Percentiles rank a stretch among this genome's conserved stretches.
Evolutionary conservation across 2,113 vertebrate genomes (phyloP).

Genomic region (Lonchura striata): DNA sequence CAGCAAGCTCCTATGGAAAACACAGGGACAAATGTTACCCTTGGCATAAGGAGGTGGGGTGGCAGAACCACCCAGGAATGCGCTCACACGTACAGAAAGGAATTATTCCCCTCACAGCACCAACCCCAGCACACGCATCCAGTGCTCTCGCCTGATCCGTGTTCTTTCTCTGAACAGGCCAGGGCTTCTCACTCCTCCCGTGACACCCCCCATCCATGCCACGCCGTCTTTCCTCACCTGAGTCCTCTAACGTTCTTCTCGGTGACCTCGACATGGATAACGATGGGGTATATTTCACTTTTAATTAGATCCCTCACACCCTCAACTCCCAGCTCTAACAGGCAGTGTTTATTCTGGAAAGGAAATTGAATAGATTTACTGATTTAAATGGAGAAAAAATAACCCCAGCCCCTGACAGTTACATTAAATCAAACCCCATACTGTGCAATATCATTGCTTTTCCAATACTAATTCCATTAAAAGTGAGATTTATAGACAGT

Average conservation of each 20-base stretch:
- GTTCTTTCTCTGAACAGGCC: neutral
- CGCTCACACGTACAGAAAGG: accelerated
- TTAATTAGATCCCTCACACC: constrained; percentile 76
- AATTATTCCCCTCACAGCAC: neutral
- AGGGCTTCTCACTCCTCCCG: neutral
- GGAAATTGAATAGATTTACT: constrained; percentile 66
- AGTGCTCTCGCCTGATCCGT: neutral
- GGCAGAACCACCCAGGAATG: neutral
- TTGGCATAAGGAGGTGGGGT: accelerated
- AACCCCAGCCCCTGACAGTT: constrained; percentile 44
- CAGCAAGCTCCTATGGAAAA: constrained; percentile 65
- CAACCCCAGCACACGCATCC: neutral
- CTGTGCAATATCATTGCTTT: constrained; percentile 67
- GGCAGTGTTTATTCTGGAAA: constrained; percentile 76
- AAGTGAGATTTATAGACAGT: constrained; percentile 43
- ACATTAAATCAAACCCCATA: constrained; percentile 61
- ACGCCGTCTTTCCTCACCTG: constrained; percentile 48
- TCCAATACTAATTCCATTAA: constrained; percentile 70
- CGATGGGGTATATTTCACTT: constrained; percentile 77
- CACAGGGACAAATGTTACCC: neutral
- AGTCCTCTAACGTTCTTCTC: constrained; percentile 77
- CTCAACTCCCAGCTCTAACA: constrained; percentile 74
- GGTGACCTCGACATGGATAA: constrained; percentile 78
- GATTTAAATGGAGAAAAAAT: constrained; percentile 69
- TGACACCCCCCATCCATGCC: neutral